Percentiles rank a stretch among this genome's conserved stretches.
Evolutionary conservation across 2,888 invertebrate genomes (phyloP).

Genomic region (Uloborus plumipes): DNA sequence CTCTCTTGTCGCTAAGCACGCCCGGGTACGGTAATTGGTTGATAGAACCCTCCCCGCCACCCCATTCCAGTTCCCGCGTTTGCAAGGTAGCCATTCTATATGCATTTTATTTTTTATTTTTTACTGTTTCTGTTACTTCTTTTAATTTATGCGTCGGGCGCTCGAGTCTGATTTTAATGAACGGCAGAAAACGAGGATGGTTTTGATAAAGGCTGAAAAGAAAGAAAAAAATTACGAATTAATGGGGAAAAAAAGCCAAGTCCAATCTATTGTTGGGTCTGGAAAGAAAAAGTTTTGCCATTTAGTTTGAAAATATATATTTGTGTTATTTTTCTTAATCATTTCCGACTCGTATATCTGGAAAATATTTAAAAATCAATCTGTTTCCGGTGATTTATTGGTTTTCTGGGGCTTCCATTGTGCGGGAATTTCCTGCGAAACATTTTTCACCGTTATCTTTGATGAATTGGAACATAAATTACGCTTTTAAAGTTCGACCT

Average conservation of each 20-base stretch:
- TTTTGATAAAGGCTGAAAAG: conserved; percentile 39
- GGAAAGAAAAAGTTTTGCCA: conserved; percentile 54
- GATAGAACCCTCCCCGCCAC: conserved; percentile 16
- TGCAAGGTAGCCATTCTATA: conserved; percentile 1
- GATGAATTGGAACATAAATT: too few relatives aligned
- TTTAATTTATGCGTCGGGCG: conserved; percentile 56
- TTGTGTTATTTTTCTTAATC: conserved; percentile 10
- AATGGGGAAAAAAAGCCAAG: background rate
- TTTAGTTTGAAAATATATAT: conserved; percentile 26
- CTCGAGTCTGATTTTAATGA: conserved; percentile 46
- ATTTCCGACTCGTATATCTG: conserved; percentile 29
- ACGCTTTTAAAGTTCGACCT: too few relatives aligned
- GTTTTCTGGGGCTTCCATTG: conserved; percentile 21
- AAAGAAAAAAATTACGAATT: conserved; percentile 15
- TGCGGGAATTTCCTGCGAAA: too few relatives aligned
- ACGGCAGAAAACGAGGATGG: conserved; percentile 3
- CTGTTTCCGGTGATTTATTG: conserved; percentile 58
- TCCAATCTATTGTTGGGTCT: conserved; percentile 38
- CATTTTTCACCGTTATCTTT: too few relatives aligned
- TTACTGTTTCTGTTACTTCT: conserved; percentile 28
- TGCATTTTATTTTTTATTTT: too few relatives aligned
- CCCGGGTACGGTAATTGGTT: conserved; percentile 55
- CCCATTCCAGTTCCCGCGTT: conserved; percentile 4
- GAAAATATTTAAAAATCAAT: conserved; percentile 50
- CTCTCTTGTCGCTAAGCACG: conserved; percentile 61